Percentiles rank a stretch among this genome's conserved stretches.
Conservation (phyloP, 2,888 invertebrate species). For the Lysandra bellargus region DNA sequence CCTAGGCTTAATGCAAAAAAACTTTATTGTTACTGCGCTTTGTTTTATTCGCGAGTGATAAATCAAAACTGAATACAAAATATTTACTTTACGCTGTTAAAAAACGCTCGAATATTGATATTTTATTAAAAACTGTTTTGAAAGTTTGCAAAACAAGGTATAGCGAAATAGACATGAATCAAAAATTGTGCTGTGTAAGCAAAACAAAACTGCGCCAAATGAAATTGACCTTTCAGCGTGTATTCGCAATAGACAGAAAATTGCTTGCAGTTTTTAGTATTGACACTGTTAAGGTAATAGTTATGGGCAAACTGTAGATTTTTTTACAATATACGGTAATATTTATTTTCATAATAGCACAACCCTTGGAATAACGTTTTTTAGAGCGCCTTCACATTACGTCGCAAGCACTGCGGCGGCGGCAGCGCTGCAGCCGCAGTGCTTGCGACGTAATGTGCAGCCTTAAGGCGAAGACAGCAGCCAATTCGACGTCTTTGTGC, state of each 20-base stretch:
- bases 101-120: not conserved
- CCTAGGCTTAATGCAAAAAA: no score
- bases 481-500: no score
- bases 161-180: not conserved
- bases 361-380: no score
- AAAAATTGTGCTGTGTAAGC: slow-evolving; percentile 5
- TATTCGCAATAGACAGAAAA: not conserved
- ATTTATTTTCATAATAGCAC: no score
- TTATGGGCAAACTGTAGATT: not conserved
- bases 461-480: no score
- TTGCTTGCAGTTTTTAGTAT: not conserved
- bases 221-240: not conserved
- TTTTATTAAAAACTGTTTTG: not conserved
- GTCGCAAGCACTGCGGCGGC: no score
- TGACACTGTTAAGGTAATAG: not conserved
- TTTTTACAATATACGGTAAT: no score
- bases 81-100: not conserved
- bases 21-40: not conserved
- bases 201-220: not conserved
- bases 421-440: no score
- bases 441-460: no score
- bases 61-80: not conserved
- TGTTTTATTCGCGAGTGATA: not conserved
- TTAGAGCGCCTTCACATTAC: no score
- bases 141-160: not conserved